Conservation (phyloP, 1,140 invertebrate genomes). For the Drosophila ohnishii region DNA sequence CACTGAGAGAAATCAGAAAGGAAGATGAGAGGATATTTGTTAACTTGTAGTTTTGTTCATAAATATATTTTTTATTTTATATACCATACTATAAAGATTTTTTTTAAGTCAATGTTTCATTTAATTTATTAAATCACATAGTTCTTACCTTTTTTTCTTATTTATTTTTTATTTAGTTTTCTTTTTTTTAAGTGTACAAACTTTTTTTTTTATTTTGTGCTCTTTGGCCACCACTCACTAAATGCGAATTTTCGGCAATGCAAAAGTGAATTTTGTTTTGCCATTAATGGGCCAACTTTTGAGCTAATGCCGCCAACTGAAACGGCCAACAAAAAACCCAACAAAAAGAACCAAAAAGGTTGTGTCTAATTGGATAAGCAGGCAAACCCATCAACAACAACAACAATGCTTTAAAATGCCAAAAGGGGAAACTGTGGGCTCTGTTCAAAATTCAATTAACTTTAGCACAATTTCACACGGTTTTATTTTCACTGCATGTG, state of each 20-base stretch:
- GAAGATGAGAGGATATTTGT: too few species aligned
- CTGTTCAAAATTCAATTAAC: slow-evolving; percentile 67
- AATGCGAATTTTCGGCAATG: slow-evolving; percentile 18
- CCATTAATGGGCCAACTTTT: slow-evolving; percentile 70
- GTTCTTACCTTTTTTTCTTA: too few species aligned
- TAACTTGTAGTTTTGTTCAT: too few species aligned
- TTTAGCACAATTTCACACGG: slow-evolving; percentile 39
- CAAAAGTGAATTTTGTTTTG: slow-evolving; percentile 57
- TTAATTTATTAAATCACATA: too few species aligned
- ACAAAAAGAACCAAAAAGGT: slow-evolving; percentile 10
- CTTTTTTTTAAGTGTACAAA: too few species aligned
- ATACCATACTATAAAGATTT: too few species aligned
- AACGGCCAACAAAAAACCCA: slow-evolving; percentile 9
- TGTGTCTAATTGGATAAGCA: slow-evolving; percentile 57
- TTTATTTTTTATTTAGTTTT: too few species aligned
- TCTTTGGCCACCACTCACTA: slow-evolving; percentile 8
- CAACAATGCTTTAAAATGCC: slow-evolving; percentile 12
- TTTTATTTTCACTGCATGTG: slow-evolving; percentile 8
- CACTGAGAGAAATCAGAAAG: slow-evolving; percentile 6
- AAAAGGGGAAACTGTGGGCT: slow-evolving; percentile 21
- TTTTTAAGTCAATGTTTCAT: too few species aligned
- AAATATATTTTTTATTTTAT: too few species aligned
- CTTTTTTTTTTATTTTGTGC: slow-evolving; percentile 7
- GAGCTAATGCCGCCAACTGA: slow-evolving; percentile 52
- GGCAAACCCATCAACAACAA: slow-evolving; percentile 29